Evolutionary conservation across 1,140 invertebrate genomes (phyloP).

Genomic region (Sminthurinus signatus): DNA sequence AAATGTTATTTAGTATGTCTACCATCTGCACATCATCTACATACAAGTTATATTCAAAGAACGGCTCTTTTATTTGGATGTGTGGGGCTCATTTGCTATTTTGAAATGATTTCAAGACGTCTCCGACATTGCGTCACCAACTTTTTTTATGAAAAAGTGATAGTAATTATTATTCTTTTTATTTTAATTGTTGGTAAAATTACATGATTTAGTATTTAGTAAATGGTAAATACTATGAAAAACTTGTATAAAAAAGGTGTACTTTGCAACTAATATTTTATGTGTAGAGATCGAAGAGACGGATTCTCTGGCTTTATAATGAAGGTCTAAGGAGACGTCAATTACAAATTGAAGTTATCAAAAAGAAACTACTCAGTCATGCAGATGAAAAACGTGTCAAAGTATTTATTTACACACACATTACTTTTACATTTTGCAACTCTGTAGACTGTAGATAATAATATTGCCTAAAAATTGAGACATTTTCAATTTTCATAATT

Average conservation of each 20-base stretch:
- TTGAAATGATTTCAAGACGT: conserved; percentile 22
- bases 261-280: too few species aligned
- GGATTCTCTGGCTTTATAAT: conserved; percentile 38
- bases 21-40: conserved; percentile 9
- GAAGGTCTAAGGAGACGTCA: conserved; percentile 26
- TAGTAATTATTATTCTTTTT: neutral
- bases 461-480: too few species aligned
- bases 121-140: conserved; percentile 32
- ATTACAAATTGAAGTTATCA: conserved; percentile 1
- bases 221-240: neutral
- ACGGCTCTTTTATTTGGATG: conserved; percentile 18
- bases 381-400: neutral
- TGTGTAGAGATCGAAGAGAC: conserved; percentile 29
- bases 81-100: conserved; percentile 22
- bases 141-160: conserved; percentile 35
- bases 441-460: too few species aligned
- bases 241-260: too few species aligned
- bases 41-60: conserved; percentile 12
- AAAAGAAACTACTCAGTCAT: conserved; percentile 12
- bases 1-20: conserved; percentile 27
- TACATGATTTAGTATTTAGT: neutral
- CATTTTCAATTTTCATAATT: neutral
- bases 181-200: neutral
- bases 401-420: too few species aligned
- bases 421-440: too few species aligned